Conservation (phyloP, 2,888 invertebrate species). For the Campaea margaritaria region DNA sequence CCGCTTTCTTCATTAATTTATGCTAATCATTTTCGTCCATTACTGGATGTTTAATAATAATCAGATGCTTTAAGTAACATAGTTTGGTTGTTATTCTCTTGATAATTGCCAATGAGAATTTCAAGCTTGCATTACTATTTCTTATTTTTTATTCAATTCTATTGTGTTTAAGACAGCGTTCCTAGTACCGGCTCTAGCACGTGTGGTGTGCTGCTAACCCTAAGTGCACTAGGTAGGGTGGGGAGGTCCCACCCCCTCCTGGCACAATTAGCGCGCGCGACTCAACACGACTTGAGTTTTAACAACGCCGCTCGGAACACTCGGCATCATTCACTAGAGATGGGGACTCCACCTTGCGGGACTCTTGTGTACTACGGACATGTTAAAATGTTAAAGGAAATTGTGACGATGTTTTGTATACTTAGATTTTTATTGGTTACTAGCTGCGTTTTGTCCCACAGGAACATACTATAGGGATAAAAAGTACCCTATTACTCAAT, state of each 20-base stretch:
- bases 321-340: conserved; percentile 79
- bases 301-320: conserved; percentile 78
- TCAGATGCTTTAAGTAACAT: too few relatives aligned
- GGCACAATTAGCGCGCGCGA: conserved; percentile 83
- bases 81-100: not conserved
- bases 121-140: not conserved
- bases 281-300: conserved; percentile 83
- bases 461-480: too few relatives aligned
- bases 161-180: not conserved
- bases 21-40: too few relatives aligned
- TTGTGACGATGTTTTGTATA: conserved; percentile 44
- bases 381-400: conserved; percentile 62
- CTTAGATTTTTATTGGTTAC: conserved; percentile 10
- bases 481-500: too few relatives aligned
- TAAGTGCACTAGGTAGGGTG: conserved; percentile 59
- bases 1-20: too few relatives aligned
- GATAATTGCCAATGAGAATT: not conserved
- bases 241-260: conserved; percentile 54
- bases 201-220: conserved; percentile 18
- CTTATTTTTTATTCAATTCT: not conserved
- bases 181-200: not conserved
- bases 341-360: conserved; percentile 58
- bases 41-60: too few relatives aligned
- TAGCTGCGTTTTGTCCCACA: too few relatives aligned
- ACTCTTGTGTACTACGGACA: conserved; percentile 61